These are phyloP conservation scores for Megalonaias nervosa DNA, from an alignment of 1,140 invertebrate genomes.

Conservation along the genomic window DNA sequence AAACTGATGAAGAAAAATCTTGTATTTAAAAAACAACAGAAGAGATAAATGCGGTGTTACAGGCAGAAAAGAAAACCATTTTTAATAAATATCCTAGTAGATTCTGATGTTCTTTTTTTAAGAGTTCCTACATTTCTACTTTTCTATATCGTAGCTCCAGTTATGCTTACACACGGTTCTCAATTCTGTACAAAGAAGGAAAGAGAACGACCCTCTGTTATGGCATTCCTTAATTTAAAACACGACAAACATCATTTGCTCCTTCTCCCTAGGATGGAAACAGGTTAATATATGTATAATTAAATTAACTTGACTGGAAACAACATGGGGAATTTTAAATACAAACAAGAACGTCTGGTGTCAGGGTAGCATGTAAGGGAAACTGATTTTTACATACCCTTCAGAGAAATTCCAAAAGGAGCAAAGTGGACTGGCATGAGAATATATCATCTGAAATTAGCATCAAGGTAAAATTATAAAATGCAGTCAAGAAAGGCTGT, in stretches of 20 bases:
- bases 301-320: background rate
- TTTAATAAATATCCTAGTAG: no score
- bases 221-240: no score
- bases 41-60: no score
- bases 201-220: no score
- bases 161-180: no score
- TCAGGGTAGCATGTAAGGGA: background rate
- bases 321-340: background rate
- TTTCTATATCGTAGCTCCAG: no score
- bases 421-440: slow-evolving; percentile 31
- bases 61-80: no score
- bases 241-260: background rate
- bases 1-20: no score
- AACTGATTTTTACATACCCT: slow-evolving; percentile 36
- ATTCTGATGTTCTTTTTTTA: no score
- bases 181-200: no score
- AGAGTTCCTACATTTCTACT: no score
- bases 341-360: background rate
- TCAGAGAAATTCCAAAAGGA: slow-evolving; percentile 57
- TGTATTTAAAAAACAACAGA: no score
- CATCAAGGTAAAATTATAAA: background rate
- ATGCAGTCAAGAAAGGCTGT: background rate
- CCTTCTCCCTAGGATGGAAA: background rate
- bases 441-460: slow-evolving; percentile 5
- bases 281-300: background rate